Evolutionary conservation across 2,888 invertebrate species (phyloP), one percentile per base, ranked within the genome.

Genomic region (Dryococelus australis): DNA sequence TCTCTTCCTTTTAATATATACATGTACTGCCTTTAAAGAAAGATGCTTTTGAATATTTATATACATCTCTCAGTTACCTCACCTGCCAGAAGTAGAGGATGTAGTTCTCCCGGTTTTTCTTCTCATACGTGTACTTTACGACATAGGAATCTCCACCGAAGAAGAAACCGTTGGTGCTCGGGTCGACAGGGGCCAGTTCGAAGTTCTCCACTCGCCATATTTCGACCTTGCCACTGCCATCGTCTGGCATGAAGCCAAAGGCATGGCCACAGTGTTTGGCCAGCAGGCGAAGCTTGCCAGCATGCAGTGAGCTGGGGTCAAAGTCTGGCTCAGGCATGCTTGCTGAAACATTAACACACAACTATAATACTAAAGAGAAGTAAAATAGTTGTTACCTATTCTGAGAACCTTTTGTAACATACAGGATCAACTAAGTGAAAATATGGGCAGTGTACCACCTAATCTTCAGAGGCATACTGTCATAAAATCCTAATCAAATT

Each of bases 241-340:
- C 94, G 90, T 97, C 97, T 0, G 97, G 97, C 95, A 96, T 96
- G 91, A 95, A 96, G 0, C 95, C 95, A 86, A 92, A 90, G 12
- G 96, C 96, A 0, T 94, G 92, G 0, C 96, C 96, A 35, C 93
- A 93, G 89, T 93, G 94, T 91, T 94, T 94, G 88, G 93, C 93
- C 26, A 94, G 90, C 78, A 91, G 87, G 10, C 87, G 84, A 85
- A 89, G 89, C 85, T 91, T 91, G 43, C 90, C 90, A 26, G 90
- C 89, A 88, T 92, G 92, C 13, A 92, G 90, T 6, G 88, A 87
- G 16, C 89, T 88, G 1, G 91, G 91, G 87, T 93, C 91, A 87
- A 92, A 92, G 86, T 92, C 91, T n/a, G 86, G 83, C 27, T 88
- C 88, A 13, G 88, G 88, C 81, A 88, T 85, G 28, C 87, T 87